Percentiles rank a stretch among this genome's conserved stretches.
phyloP scores from a whole-genome alignment of 1,140 invertebrate species.

The Zaprionus capensis region DNA sequence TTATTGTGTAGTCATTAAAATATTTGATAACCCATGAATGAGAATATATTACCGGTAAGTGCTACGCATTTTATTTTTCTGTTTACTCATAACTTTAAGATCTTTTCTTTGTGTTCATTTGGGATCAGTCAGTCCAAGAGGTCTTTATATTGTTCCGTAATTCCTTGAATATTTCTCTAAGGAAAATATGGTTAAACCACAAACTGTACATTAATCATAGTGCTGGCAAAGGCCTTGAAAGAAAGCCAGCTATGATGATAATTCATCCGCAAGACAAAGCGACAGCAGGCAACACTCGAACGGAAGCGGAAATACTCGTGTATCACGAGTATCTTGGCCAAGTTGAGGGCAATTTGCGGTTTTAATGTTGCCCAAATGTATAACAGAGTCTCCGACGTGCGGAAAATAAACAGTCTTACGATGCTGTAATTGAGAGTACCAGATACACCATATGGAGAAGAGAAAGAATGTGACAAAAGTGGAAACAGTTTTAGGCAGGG shows the following conservation, averaged over 20 bases:
- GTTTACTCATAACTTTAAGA: slow-evolving; percentile 7
- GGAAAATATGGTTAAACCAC: slow-evolving; percentile 36
- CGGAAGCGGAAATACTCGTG: slow-evolving; percentile 71
- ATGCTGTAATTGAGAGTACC: slow-evolving; percentile 63
- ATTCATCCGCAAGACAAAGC: slow-evolving; percentile 48
- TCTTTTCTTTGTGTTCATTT: background rate
- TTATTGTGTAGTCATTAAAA: slow-evolving; percentile 3
- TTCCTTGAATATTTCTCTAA: background rate
- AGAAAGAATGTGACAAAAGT: slow-evolving; percentile 17
- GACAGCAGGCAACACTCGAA: slow-evolving; percentile 31
- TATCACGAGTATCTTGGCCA: slow-evolving; percentile 48
- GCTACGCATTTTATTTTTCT: background rate
- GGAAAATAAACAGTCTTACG: slow-evolving; percentile 46
- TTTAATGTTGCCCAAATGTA: slow-evolving; percentile 55
- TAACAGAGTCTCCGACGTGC: background rate
- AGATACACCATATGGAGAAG: slow-evolving; percentile 43
- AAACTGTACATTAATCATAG: slow-evolving; percentile 21
- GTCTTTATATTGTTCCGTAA: slow-evolving; percentile 9
- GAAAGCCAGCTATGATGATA: slow-evolving; percentile 37
- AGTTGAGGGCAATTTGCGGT: slow-evolving; percentile 77
- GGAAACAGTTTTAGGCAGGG: slow-evolving; percentile 5
- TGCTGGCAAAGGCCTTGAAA: slow-evolving; percentile 2
- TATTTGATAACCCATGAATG: slow-evolving; percentile 1
- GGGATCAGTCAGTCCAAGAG: background rate
- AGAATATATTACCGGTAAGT: slow-evolving; percentile 5